Percentiles rank a stretch among this genome's conserved stretches.
Conservation (phyloP, 2,113 vertebrate genomes). For the Oncorhynchus keta region DNA sequence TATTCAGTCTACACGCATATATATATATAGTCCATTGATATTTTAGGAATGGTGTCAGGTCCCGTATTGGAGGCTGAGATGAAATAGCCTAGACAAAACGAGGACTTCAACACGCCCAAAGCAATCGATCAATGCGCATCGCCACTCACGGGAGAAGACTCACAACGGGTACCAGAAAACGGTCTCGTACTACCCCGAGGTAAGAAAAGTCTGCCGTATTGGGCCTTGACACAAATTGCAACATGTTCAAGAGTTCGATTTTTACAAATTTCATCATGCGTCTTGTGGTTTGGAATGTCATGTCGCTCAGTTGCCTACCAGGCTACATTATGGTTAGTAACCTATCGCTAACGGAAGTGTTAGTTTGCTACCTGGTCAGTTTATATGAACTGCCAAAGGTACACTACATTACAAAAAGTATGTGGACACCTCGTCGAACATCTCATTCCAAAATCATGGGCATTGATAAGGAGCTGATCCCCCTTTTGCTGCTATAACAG, state of each 20-base stretch:
- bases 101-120: background rate
- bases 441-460: no score
- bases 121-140: conserved; percentile 24
- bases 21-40: background rate
- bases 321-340: background rate
- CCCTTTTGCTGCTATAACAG: no score
- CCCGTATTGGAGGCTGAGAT: no score
- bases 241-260: background rate
- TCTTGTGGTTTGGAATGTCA: background rate
- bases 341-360: background rate
- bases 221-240: background rate
- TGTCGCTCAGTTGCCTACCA: background rate
- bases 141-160: background rate
- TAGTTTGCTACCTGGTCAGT: background rate
- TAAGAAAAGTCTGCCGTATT: background rate
- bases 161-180: conserved; percentile 12
- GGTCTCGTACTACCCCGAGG: background rate
- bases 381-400: no score
- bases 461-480: no score
- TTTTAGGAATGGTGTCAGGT: background rate
- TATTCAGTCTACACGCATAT: background rate
- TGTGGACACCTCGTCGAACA: no score
- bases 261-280: background rate
- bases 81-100: background rate
- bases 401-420: no score